A percentile compares a stretch with the other conserved stretches of the same genome.
Conservation (phyloP, 2,113 vertebrate genomes). For the Dicaeum eximium region DNA sequence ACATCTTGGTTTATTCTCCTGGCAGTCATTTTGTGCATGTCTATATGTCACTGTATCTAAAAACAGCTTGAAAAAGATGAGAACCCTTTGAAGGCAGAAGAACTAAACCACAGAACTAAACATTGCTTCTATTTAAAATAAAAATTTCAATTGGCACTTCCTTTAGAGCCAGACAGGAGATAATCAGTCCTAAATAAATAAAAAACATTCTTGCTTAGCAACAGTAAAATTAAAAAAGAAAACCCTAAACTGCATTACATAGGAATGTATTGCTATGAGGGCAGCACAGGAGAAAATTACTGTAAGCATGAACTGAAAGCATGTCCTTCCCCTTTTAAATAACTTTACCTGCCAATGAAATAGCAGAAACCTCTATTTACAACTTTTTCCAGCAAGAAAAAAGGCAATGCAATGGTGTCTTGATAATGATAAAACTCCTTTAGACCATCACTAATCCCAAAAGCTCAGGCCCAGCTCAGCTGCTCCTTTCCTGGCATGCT, state of each 20-base stretch:
- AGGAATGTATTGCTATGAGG: neutral
- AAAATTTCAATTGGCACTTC: neutral
- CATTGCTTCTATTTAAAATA: neutral
- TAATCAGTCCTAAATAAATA: neutral
- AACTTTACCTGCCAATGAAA: neutral
- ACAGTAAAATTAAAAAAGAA: neutral
- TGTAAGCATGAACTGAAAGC: neutral
- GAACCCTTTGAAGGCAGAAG: neutral
- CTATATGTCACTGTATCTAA: neutral
- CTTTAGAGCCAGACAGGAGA: neutral
- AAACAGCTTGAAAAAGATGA: neutral
- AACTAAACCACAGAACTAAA: neutral
- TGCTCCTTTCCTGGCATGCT: neutral
- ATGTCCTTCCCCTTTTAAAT: neutral
- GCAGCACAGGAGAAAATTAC: neutral
- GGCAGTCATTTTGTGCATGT: neutral
- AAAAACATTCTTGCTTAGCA: neutral
- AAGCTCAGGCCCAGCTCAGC: neutral
- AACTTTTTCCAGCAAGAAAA: neutral
- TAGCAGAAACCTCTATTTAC: neutral
- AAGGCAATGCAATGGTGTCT: neutral
- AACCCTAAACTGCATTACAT: neutral
- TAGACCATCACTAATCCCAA: neutral
- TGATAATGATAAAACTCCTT: neutral
- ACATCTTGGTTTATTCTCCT: neutral